Evolutionary conservation across 2,797 vertebrate species (phyloP).

Genomic region (Glossophaga mutica): DNA sequence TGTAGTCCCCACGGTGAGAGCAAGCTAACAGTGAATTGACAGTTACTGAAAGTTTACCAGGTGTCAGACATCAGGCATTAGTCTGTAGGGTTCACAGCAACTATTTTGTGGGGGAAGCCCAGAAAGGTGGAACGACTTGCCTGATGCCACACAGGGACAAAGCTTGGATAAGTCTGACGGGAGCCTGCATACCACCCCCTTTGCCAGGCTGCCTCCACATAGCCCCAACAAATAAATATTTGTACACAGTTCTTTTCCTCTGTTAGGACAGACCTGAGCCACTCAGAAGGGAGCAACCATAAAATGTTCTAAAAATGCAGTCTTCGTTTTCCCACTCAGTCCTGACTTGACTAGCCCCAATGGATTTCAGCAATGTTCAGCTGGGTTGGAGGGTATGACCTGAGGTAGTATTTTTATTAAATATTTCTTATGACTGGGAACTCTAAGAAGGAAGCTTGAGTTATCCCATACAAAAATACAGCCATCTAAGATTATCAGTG

Average conservation of each 20-base stretch:
- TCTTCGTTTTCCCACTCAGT: neutral
- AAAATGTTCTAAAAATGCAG: neutral
- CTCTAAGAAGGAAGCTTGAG: constrained; percentile 70
- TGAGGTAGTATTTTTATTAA: constrained; percentile 73
- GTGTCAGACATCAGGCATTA: neutral
- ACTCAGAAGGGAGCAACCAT: neutral
- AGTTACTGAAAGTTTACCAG: neutral
- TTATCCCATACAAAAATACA: constrained; percentile 78
- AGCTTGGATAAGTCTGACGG: neutral
- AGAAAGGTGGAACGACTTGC: neutral
- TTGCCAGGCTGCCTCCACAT: neutral
- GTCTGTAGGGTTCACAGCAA: neutral
- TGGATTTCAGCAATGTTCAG: constrained; percentile 64
- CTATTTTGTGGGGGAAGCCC: neutral
- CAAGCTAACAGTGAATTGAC: neutral
- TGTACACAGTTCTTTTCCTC: neutral
- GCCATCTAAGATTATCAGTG: constrained; percentile 56
- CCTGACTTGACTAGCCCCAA: constrained; percentile 37
- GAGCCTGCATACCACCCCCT: neutral
- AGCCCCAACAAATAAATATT: neutral
- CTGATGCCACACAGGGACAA: neutral
- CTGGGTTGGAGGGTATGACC: constrained; percentile 44
- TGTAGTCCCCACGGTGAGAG: neutral
- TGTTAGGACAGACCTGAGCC: neutral
- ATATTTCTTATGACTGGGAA: constrained; percentile 77